Base-by-base conservation (phyloP, 2,113 vertebrate species). In the Falco punctatus region DNA sequence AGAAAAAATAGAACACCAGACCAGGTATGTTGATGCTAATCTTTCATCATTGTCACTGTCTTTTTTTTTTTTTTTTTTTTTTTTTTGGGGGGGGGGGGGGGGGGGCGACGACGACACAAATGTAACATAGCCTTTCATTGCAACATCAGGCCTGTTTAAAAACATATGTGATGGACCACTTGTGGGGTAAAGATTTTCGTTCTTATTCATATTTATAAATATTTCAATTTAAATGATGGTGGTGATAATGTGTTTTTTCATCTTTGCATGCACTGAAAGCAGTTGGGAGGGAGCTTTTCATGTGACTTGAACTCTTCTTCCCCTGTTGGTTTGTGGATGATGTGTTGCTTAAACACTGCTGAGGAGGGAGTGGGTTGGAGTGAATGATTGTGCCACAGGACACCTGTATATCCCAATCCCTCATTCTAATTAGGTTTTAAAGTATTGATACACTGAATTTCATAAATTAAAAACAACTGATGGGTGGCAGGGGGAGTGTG, bases 321-420 rank as follows among this genome's bases (percentile, higher is more conserved):
- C 23, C 5, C 8, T 2, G 1, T 69, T 0, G 0, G 15, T 85
- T 64, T 75, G 40, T 51, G 78, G 35, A 10, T 65, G 65, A 70
- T 7, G 5, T 16, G 8, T 32, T 74, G 52, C 38, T 38, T 38
- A 38, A 87, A 17, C 30, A 88, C 10, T 2, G 3, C 18, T 69
- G 30, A 54, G 52, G 61, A 85, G 27, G 6, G 21, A 79, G 27
- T 33, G 62, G 40, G 32, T 23, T 88, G 48, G 16, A 82, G 30
- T 52, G 54, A 75, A 67, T 67, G 33, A 17, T 5, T 87, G 38
- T 84, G 52, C 42, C 61, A 40, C 33, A 75, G 54, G 62, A 72
- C 70, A 79, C 35, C 8, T 73, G 21, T 71, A 16, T 86, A 78
- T 70, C 33, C 40, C 27, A 91, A 2, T n/a, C 16, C 28, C 57